Base-by-base conservation (phyloP, 2,113 vertebrate genomes). In the Laticauda colubrina region DNA sequence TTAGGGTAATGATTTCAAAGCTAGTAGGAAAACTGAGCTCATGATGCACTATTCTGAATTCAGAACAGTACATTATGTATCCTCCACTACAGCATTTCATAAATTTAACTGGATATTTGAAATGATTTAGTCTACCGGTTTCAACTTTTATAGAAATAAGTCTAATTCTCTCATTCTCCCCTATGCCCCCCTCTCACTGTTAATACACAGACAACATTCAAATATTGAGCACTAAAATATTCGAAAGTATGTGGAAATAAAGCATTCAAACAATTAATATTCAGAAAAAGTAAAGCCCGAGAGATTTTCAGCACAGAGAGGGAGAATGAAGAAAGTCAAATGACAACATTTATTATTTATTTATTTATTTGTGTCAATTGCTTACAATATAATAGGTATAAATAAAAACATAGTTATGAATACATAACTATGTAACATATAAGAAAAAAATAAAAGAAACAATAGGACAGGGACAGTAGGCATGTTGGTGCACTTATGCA, bases 1-100 rank as follows among this genome's bases (percentile, higher is more conserved):
- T 90, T 64, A 51, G 89, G 85, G 57, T 39, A 88, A 64, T 86
- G 53, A n/a, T 92, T 89, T 51, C 34, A 69, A 45, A 88, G 88
- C 9, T n/a, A 87, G 45, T 4, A 12, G 61, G 34, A 45, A 53
- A 53, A 57, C 69, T 2, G 5, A n/a, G 10, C 91, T 29, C 43
- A 15, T 91, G 92, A 75, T 92, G 21, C 43, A 88, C 54, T 75
- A 23, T 55, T 55, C 64, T 1, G 4, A 87, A 10, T 56, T 90
- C 34, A 59, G 75, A 89, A 93, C 4, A 57, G 56, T 57, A 86
- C n/a, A 55, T 64, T 29, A 57, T 57, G 5, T 57, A 57, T 57
- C 29, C 21, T 91, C 10, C 48, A 57, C 4, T 69, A 21, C 0
- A 57, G 24, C 45, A 89, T 24, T 88, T 85, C 9, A 1, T 57